Conservation (phyloP, 2,113 vertebrate genomes). For the Alligator mississippiensis region DNA sequence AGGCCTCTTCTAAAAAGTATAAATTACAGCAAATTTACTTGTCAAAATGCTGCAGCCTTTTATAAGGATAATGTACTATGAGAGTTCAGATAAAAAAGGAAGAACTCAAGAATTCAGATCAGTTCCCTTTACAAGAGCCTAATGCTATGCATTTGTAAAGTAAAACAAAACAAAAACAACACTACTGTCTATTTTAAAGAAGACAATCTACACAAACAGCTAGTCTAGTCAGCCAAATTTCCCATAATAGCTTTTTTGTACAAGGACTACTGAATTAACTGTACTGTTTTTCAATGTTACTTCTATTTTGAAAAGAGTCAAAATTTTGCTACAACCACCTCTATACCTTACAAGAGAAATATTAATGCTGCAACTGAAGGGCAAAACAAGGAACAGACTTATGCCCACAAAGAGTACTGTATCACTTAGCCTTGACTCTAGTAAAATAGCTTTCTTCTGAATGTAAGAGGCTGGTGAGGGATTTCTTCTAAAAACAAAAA, state of each 20-base stretch:
- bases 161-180: background rate
- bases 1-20: too few species aligned
- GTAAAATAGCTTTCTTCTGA: background rate
- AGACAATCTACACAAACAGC: background rate
- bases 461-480: background rate
- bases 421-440: background rate
- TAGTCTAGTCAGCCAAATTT: background rate
- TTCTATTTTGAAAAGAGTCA: background rate
- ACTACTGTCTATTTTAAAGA: background rate
- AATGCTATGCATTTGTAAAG: background rate
- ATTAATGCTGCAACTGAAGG: background rate
- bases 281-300: background rate
- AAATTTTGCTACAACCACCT: background rate
- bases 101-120: background rate
- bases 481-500: background rate
- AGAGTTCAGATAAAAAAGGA: background rate
- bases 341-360: background rate
- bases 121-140: background rate
- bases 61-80: background rate
- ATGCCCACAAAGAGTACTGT: background rate
- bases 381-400: background rate
- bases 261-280: background rate
- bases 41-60: background rate
- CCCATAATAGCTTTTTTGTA: background rate
- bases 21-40: too few species aligned